Base-by-base conservation (phyloP, 2,797 vertebrate species). In the Crocidura indochinensis region DNA sequence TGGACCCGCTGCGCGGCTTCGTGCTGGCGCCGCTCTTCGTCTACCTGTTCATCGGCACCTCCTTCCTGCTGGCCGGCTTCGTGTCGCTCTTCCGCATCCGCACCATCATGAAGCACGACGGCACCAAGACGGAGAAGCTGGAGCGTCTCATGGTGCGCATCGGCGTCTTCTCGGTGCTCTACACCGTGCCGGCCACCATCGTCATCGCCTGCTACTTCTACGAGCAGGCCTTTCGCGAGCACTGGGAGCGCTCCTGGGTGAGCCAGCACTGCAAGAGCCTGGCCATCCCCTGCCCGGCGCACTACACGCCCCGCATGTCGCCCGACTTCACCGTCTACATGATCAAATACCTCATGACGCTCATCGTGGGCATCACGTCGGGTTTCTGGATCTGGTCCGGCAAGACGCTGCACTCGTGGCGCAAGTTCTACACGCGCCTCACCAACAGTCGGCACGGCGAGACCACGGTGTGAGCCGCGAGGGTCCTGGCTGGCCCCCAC, bases 361-460 rank as follows among this genome's bases (percentile, higher is more conserved):
- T 99, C 95, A 99, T 99, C 87, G 99, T 99, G 92, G 99, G 99
- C 94, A 99, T 99, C 98, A 99, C 99, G 74, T 99, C 99, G 0
- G 99, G 99, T 27, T 99, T 99, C 97, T 99, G 99, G 99, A 99
- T 99, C 98, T 99, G 99, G 99, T 99, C 99, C 0, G 99, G 99
- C 62, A 99, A 99, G 98, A 99, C 99, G n/a, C 98, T 99, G 92
- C 99, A 99, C 62, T 99, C 99, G 4, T 99, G 99, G 99, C 98
- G 98, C 69, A 99, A 99, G 97, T 99, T 99, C 97, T 99, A 99
- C 97, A 98, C 98, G 0, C 98, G 99, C 29, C 98, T 99, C 94
- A 99, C 99, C 90, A 99, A 98, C 95, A 98, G 99, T 95, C 98
- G 98, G 96, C 99, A 99, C 0, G 99, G 99, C 15, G 99, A 99